Evolutionary conservation across 2,113 vertebrate genomes (phyloP).

Genomic region (Muntiacus muntjak): DNA sequence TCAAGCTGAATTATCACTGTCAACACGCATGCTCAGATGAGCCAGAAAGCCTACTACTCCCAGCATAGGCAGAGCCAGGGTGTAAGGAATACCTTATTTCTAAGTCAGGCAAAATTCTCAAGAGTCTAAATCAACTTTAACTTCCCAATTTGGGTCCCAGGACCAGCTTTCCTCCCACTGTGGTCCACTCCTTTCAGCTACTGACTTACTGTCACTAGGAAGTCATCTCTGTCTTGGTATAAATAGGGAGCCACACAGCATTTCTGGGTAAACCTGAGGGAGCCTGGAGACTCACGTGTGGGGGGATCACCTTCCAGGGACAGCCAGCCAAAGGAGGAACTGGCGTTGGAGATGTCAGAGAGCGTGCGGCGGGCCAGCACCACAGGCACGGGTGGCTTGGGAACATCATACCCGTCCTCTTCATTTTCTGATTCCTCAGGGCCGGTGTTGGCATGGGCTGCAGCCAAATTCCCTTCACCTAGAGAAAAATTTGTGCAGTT

Average conservation of each 20-base stretch:
- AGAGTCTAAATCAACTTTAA: not conserved
- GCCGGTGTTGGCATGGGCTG: slow-evolving; percentile 78
- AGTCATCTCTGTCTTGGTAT: not conserved
- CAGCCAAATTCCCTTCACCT: slow-evolving; percentile 76
- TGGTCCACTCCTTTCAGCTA: not conserved
- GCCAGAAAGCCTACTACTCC: not conserved
- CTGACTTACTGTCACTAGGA: not conserved
- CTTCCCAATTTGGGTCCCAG: not conserved
- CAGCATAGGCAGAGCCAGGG: not conserved
- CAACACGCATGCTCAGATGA: not conserved
- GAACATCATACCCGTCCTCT: slow-evolving; percentile 91
- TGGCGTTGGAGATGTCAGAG: slow-evolving; percentile 88
- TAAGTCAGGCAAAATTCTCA: not conserved
- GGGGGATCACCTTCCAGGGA: slow-evolving; percentile 84
- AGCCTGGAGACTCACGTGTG: slow-evolving; percentile 72
- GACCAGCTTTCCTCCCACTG: not conserved
- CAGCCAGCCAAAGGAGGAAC: slow-evolving; percentile 85
- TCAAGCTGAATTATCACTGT: not conserved
- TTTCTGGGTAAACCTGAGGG: not conserved
- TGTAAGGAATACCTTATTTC: not conserved
- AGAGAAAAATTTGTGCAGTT: not conserved
- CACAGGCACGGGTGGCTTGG: slow-evolving; percentile 83
- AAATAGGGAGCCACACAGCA: not conserved
- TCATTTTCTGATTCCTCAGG: slow-evolving; percentile 85
- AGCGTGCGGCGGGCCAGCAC: slow-evolving; percentile 87